phyloP scores from a whole-genome alignment of 2,797 vertebrate species.

The Spinus olivaceus region DNA sequence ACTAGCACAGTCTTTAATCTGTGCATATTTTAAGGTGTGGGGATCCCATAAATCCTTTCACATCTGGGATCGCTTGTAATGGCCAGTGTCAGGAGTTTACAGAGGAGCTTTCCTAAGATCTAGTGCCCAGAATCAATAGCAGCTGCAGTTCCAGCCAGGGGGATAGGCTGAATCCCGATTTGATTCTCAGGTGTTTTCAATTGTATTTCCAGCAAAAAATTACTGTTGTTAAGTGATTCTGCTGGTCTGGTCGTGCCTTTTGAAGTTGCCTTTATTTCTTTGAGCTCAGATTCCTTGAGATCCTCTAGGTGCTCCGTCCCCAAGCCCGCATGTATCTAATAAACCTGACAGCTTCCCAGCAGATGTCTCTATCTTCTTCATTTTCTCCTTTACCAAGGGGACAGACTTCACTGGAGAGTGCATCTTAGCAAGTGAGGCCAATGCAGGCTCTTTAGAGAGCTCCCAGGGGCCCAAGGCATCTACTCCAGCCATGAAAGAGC shows the following conservation, averaged over 20 bases:
- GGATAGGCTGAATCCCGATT: slow-evolving; percentile 18
- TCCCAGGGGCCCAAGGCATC: not conserved
- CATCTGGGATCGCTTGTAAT: slow-evolving; percentile 58
- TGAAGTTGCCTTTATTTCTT: slow-evolving; percentile 65
- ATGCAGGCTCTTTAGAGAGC: not conserved
- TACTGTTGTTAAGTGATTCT: slow-evolving; percentile 31
- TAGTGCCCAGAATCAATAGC: slow-evolving; percentile 58
- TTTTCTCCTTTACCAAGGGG: not conserved
- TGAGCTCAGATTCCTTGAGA: slow-evolving; percentile 62
- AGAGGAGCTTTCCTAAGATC: slow-evolving; percentile 60
- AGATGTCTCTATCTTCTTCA: slow-evolving; percentile 60
- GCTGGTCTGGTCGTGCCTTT: slow-evolving; percentile 45
- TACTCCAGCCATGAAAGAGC: not conserved
- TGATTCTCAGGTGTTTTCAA: slow-evolving; percentile 63
- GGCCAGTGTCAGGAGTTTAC: slow-evolving; percentile 59
- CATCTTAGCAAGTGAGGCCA: not conserved
- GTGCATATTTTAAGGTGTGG: slow-evolving; percentile 15
- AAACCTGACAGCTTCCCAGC: slow-evolving; percentile 64
- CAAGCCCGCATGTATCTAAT: slow-evolving; percentile 32
- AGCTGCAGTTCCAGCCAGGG: slow-evolving; percentile 40
- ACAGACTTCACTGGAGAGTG: not conserved
- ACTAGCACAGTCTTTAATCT: not conserved
- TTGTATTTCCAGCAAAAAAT: slow-evolving; percentile 42
- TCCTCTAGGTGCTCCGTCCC: slow-evolving; percentile 28
- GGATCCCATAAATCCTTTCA: slow-evolving; percentile 63